Conservation (phyloP, 2,797 vertebrate genomes). For the Acanthurus tractus region DNA sequence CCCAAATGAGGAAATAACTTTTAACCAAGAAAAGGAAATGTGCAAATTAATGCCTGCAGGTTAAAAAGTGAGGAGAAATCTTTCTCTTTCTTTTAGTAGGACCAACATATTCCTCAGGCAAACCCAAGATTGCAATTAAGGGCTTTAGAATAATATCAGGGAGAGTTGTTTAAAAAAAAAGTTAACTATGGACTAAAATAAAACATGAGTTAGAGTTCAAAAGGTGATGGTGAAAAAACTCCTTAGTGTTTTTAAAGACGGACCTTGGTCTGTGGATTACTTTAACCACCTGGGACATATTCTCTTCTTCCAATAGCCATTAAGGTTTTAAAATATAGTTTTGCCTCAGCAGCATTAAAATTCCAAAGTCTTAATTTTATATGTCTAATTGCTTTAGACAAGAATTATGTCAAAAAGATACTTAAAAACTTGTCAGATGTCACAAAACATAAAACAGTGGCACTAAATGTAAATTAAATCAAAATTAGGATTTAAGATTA, state of each 20-base stretch:
- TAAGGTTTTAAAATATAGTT: not conserved
- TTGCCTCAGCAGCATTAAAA: not conserved
- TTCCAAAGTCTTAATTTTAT: not conserved
- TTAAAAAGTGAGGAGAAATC: not conserved
- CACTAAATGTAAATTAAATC: not conserved
- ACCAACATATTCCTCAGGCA: slow-evolving; percentile 4
- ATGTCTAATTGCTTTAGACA: not conserved
- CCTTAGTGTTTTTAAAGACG: not conserved
- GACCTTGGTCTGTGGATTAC: not conserved
- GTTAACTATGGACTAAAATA: not conserved
- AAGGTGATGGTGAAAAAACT: not conserved
- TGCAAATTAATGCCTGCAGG: not conserved
- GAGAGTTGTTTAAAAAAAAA: not conserved
- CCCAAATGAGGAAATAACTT: slow-evolving; percentile 2
- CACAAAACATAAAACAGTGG: not conserved
- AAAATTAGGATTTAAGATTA: not conserved
- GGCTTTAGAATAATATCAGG: not conserved
- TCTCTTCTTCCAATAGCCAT: not conserved
- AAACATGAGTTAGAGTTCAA: not conserved
- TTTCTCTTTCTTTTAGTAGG: not conserved
- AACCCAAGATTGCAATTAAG: not conserved
- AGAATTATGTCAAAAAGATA: not conserved
- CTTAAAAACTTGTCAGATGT: not conserved
- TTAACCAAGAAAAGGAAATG: not conserved
- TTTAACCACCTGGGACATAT: not conserved